Evolutionary conservation across 2,888 invertebrate species (phyloP), one percentile per base, ranked within the genome.

Genomic region (Seira musarum): DNA sequence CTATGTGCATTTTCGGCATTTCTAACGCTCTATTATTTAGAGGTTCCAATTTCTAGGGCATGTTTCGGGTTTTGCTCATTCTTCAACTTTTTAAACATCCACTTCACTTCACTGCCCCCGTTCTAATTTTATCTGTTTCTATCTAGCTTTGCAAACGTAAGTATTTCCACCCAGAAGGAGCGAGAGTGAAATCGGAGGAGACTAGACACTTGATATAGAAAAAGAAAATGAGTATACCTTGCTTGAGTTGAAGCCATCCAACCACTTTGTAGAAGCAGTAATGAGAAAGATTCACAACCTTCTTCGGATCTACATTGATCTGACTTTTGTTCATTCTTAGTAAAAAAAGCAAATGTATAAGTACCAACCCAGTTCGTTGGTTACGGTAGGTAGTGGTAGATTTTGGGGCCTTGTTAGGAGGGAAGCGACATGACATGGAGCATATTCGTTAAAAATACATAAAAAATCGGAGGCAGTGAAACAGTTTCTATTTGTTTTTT

Each of bases 401-500:
- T n/a, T n/a, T n/a, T n/a, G n/a, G n/a, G n/a, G n/a, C n/a, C n/a
- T n/a, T n/a, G n/a, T 40, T 6, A 13, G 6, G 40, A 60, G 21
- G 21, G 22, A 60, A 30, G 30, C 30, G 30, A 30, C 30, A 30
- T 30, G 30, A 30, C 30, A 30, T 30, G 22, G 21, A 3, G 60
- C 22, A 60, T 19, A 60, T 21, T 21, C 60, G 60, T 60, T 60
- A 60, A 60, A 60, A 60, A 21, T 5, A 19, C 60, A 60, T 60
- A 30, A 60, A 60, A n/a, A 60, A 60, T 60, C 22, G 60, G 60
- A 22, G 22, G 53, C 17, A 60, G 60, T 22, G 22, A 60, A 60
- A 60, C 19, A 21, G 60, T n/a, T 22, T 21, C n/a, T 60, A 21
- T 60, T 60, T 60, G 60, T 60, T 60, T 60, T 60, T 49, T 49